Conservation (phyloP, 2,113 vertebrate species). For the Ancistrus triradiatus region DNA sequence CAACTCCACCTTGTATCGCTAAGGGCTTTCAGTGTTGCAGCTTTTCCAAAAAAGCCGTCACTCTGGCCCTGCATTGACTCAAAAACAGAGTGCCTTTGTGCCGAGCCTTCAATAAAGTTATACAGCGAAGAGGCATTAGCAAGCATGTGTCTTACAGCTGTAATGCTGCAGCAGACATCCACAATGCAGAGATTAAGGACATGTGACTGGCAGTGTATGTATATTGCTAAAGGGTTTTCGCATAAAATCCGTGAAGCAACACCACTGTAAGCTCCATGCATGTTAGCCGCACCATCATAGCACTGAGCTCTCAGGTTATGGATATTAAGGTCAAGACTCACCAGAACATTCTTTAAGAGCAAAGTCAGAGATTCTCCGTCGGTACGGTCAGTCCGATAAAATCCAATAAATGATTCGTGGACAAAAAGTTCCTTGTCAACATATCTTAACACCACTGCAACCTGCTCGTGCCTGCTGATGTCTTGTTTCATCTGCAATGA, state of each 20-base stretch:
- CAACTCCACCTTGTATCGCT: background rate
- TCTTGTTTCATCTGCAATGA: too few species aligned
- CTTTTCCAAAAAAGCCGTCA: too few species aligned
- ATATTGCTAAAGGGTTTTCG: background rate
- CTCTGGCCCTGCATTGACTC: too few species aligned
- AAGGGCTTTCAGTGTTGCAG: background rate
- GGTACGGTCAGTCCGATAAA: slow-evolving; percentile 9
- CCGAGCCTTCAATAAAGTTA: too few species aligned
- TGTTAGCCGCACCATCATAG: slow-evolving; percentile 1
- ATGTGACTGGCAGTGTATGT: too few species aligned
- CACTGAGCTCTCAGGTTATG: background rate
- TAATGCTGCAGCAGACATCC: background rate
- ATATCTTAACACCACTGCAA: slow-evolving; percentile 12
- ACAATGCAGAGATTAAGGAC: too few species aligned
- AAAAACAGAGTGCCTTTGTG: too few species aligned
- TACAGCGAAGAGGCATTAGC: background rate
- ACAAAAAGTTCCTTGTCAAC: background rate
- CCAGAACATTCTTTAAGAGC: too few species aligned
- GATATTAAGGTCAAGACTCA: background rate
- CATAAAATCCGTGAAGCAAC: slow-evolving; percentile 4
- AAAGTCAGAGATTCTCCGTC: background rate
- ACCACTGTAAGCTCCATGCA: background rate
- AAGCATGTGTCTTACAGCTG: slow-evolving; percentile 4
- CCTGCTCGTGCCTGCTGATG: slow-evolving; percentile 15
- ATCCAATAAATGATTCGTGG: slow-evolving; percentile 7